A percentile compares a stretch with the other conserved stretches of the same genome.
phyloP scores from a whole-genome alignment of 2,888 invertebrate genomes.

The Acronicta alni region DNA sequence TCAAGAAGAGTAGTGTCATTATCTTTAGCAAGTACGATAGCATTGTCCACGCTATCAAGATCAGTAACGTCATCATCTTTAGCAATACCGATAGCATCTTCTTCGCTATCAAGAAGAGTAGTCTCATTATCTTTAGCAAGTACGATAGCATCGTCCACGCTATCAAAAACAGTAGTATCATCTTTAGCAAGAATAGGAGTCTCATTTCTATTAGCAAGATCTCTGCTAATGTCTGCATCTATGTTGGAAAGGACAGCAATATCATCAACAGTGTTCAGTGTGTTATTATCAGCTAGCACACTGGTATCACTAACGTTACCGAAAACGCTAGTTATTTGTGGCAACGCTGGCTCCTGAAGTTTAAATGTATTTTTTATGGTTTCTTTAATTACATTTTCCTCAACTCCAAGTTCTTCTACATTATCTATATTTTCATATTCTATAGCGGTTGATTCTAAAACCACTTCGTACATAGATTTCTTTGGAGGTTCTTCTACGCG shows the following conservation, averaged over 20 bases:
- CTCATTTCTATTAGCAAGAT: neutral
- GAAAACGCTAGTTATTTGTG: constrained; percentile 60
- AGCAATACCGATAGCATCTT: neutral
- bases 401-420: neutral
- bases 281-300: neutral
- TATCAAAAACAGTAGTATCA: neutral
- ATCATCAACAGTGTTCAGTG: constrained; percentile 11
- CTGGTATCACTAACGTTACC: constrained; percentile 48
- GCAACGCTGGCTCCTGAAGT: constrained; percentile 26
- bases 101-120: neutral
- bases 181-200: neutral
- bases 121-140: neutral
- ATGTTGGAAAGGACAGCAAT: constrained; percentile 6
- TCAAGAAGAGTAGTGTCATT: too few relatives aligned
- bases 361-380: neutral
- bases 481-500: constrained; percentile 19
- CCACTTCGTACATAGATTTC: constrained; percentile 38
- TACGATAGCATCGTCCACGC: neutral
- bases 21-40: too few relatives aligned
- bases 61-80: neutral
- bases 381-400: constrained; percentile 7
- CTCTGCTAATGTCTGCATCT: neutral
- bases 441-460: constrained; percentile 30
- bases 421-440: constrained; percentile 43
- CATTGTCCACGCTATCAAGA: too few relatives aligned